Evolutionary conservation across 2,113 vertebrate genomes (phyloP), one percentile per base, ranked within the genome.

Genomic region (Camelus dromedarius): DNA sequence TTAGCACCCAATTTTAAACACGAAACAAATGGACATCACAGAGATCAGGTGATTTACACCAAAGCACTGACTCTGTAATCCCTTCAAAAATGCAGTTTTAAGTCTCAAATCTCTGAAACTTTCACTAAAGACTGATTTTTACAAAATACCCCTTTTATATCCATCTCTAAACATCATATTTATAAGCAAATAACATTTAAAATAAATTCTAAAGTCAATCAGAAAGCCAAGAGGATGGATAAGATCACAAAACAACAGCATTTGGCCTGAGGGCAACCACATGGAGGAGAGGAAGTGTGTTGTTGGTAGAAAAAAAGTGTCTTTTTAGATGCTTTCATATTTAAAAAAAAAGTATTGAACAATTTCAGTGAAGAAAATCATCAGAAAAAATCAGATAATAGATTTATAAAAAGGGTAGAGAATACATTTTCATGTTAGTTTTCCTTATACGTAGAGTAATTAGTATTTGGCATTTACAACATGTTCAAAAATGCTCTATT

Each of bases 171-270:
- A 85, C 7, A 77, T 48, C 1, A n/a, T 72, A 81, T 22, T 86
- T 60, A 42, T 92, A 70, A 93, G 5, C 60, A 89, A 62, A 82
- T 83, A 35, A 28, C 26, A 90, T 89, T 67, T 76, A 42, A 85
- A 93, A 75, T 97, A 91, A 89, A 93, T 35, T 67, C 5, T 81
- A 77, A 66, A 72, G 11, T 76, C 35, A 75, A 70, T 70, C 18
- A 24, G 56, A 93, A 91, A 95, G 6, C 11, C 22, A 42, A 84
- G 89, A 87, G 32, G 14, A 88, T 15, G 73, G 20, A 64, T 0
- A 15, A 86, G 67, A 50, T 54, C 46, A 90, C 6, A 94, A 87
- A 96, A 54, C 35, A 35, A 35, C 16, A 48, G 50, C 88, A 28
- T 76, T 58, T 28, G 14, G 28, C 22, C n/a, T 70, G 4, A 89